These are phyloP conservation scores for Drosophila pandora DNA, from an alignment of 1,140 invertebrate genomes.

Conservation along the genomic window DNA sequence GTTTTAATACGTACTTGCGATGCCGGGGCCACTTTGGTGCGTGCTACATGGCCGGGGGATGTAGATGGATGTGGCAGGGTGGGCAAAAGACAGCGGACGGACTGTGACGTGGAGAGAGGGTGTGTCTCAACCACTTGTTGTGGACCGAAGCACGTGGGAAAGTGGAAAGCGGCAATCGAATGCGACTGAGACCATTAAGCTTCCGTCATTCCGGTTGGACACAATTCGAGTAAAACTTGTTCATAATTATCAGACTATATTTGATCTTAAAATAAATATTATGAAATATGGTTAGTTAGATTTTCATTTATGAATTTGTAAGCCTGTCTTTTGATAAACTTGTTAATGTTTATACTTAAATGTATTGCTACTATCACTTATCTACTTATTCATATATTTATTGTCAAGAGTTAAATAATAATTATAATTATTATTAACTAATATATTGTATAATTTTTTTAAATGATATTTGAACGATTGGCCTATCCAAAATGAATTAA, in stretches of 20 bases:
- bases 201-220: constrained; percentile 48
- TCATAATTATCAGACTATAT: background rate
- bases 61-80: constrained; percentile 13
- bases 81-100: constrained; percentile 8
- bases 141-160: constrained; percentile 67
- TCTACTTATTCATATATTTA: too few relatives aligned
- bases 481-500: too few relatives aligned
- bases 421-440: too few relatives aligned
- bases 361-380: too few relatives aligned
- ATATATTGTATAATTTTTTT: too few relatives aligned
- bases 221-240: background rate
- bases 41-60: constrained; percentile 61
- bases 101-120: constrained; percentile 36
- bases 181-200: constrained; percentile 42
- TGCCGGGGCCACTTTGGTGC: constrained; percentile 59
- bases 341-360: too few relatives aligned
- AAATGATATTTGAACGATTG: background rate
- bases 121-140: constrained; percentile 73
- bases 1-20: constrained; percentile 67
- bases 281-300: background rate
- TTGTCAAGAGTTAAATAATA: too few relatives aligned
- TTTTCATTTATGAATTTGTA: too few relatives aligned
- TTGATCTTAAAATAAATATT: background rate
- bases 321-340: too few relatives aligned
- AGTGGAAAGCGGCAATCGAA: constrained; percentile 33